A percentile compares a stretch with the other conserved stretches of the same genome.
These are phyloP conservation scores for Callopanchax toddi DNA, from an alignment of 2,113 vertebrate species.

Conservation along the genomic window DNA sequence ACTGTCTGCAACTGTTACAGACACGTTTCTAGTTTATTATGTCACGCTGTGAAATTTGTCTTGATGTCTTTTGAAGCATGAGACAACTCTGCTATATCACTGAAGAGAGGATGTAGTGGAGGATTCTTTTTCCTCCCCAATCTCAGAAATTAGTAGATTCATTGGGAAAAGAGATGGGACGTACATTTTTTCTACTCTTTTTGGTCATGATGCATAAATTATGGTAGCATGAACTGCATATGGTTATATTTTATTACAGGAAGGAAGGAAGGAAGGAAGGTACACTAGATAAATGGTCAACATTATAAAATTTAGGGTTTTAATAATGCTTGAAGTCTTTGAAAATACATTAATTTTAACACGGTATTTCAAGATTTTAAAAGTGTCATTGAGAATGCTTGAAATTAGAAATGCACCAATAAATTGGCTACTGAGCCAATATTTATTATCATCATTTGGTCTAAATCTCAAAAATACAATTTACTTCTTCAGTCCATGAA, in stretches of 20 bases:
- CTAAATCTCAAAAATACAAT: too few relatives aligned
- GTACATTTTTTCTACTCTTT: constrained; percentile 1
- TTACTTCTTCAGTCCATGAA: too few relatives aligned
- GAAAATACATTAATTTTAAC: background rate
- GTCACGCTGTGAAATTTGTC: constrained; percentile 41
- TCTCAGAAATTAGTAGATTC: background rate
- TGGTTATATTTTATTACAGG: background rate
- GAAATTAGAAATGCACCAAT: too few relatives aligned
- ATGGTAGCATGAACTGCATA: background rate
- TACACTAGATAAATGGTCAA: background rate
- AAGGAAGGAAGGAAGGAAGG: background rate
- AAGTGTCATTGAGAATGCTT: too few relatives aligned
- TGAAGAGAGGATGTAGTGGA: constrained; percentile 1
- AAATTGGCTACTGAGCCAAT: too few relatives aligned
- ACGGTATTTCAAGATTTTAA: too few relatives aligned
- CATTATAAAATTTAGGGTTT: background rate
- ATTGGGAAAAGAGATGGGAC: background rate
- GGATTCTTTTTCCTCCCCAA: background rate
- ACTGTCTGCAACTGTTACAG: constrained; percentile 55
- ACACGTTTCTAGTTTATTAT: constrained; percentile 50
- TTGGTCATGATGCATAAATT: background rate
- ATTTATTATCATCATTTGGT: too few relatives aligned
- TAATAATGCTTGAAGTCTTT: too few relatives aligned
- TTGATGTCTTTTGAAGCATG: constrained; percentile 30
- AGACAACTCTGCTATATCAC: constrained; percentile 6